These are phyloP conservation scores for Drosophila sordidula DNA, from an alignment of 2,888 invertebrate species.

Conservation along the genomic window DNA sequence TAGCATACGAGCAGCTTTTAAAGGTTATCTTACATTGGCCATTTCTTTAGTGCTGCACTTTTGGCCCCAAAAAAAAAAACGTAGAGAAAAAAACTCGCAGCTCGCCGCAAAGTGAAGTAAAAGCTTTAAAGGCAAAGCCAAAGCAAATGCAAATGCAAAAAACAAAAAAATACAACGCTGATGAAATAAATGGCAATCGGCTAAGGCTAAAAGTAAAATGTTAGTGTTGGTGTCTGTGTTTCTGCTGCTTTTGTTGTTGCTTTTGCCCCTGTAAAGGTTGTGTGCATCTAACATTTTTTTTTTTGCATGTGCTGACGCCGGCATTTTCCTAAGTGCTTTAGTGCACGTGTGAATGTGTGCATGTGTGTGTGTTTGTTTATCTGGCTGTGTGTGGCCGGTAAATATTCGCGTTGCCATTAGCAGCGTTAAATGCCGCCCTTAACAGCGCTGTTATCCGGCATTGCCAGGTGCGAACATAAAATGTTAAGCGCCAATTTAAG, in stretches of 20 bases:
- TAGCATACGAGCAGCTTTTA: constrained; percentile 72
- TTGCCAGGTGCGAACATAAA: constrained; percentile 49
- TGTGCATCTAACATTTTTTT: constrained; percentile 17
- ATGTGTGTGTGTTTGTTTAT: constrained; percentile 44
- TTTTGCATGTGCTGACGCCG: constrained; percentile 40
- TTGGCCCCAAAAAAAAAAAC: constrained; percentile 29
- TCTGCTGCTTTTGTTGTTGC: constrained; percentile 15
- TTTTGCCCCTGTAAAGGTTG: constrained; percentile 16
- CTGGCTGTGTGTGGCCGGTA: constrained; percentile 37
- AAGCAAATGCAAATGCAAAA: constrained; percentile 23
- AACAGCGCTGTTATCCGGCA: constrained; percentile 47
- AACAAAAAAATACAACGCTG: constrained; percentile 9
- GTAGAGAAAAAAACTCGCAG: constrained; percentile 24
- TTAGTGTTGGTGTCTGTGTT: constrained; percentile 15
- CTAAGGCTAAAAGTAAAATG: constrained; percentile 36
- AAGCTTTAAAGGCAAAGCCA: constrained; percentile 61
- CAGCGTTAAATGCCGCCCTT: constrained; percentile 18
- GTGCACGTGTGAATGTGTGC: constrained; percentile 12
- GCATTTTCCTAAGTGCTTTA: constrained; percentile 44
- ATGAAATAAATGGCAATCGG: constrained; percentile 37
- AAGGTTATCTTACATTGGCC: constrained; percentile 70
- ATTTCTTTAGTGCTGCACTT: constrained; percentile 25
- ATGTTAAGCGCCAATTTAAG: constrained; percentile 14
- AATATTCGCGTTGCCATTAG: constrained; percentile 50
- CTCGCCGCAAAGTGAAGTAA: constrained; percentile 26